A percentile compares a stretch with the other conserved stretches of the same genome.
phyloP scores from a whole-genome alignment of 2,888 invertebrate species.

The Disparrhopalites patrizii region DNA sequence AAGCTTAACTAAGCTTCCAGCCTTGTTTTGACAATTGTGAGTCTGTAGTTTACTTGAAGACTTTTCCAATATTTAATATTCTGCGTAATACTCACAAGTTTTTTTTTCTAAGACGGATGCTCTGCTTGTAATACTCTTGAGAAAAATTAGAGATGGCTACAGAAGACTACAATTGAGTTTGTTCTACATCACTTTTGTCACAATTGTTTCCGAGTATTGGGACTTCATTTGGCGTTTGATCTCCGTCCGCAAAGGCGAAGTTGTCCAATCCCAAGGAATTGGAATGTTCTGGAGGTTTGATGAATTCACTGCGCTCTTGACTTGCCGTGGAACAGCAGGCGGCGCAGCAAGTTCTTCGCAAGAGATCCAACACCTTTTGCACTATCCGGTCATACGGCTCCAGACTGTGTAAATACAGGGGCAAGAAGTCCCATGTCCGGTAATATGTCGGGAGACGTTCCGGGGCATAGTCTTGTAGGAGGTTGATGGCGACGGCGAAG shows the following conservation, averaged over 20 bases:
- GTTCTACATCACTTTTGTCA: too few species aligned
- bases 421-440: slow-evolving; percentile 52
- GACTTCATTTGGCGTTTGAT: too few species aligned
- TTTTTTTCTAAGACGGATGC: too few species aligned
- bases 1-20: too few species aligned
- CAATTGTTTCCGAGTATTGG: too few species aligned
- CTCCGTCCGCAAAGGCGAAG: slow-evolving; percentile 24
- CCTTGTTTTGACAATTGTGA: too few species aligned
- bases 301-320: slow-evolving; percentile 33
- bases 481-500: slow-evolving; percentile 50
- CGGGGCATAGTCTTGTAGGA: slow-evolving; percentile 51
- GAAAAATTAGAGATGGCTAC: too few species aligned
- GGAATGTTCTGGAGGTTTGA: slow-evolving; percentile 34
- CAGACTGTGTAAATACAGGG: slow-evolving; percentile 52
- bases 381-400: slow-evolving; percentile 52
- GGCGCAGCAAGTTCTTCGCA: slow-evolving; percentile 15
- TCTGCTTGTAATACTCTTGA: too few species aligned
- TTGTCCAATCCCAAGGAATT: slow-evolving; percentile 42
- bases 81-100: too few species aligned
- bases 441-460: slow-evolving; percentile 50
- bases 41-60: too few species aligned
- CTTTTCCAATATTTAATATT: too few species aligned
- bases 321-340: slow-evolving; percentile 20
- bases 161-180: too few species aligned
- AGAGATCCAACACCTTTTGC: slow-evolving; percentile 24